Evolutionary conservation across 92 coral and sea anemone species (phyloP), one percentile per base, ranked within the genome.

Genomic region (Diadumene lineata): DNA sequence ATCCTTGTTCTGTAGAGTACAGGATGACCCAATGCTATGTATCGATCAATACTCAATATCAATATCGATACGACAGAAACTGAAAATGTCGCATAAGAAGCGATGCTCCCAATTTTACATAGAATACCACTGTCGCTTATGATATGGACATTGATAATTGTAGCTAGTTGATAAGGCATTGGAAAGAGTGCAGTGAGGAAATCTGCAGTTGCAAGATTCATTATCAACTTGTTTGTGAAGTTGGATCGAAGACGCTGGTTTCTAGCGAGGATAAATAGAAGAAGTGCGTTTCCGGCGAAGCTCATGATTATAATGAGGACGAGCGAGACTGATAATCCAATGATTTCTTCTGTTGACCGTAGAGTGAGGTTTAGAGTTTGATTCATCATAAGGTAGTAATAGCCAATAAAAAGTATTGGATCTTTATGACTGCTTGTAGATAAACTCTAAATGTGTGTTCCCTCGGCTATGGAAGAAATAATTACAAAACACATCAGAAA

Each of bases 21-120:
- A 18, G 86, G 83, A 38, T 64, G 22, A 22, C 83, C 83, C 7
- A 86, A 58, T 9, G 90, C 90, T 34, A 80, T 46, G 28, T 68
- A 86, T 9, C 90, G 77, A 31, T 86, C 90, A 11, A 86, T 34
- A 32, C 86, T 74, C 74, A 86, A 43, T 69, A 82, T 71, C 13
- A 86, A 34, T 70, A 86, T 28, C 11, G 83, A 58, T 27, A 66
- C 50, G 22, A 77, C 73, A 2, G 86, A 81, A 10, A 82, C 79
- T 11, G 82, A 66, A 27, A 81, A 86, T 56, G 82, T 69, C 11
- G 86, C 75, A 65, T 86, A 86, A 44, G 83, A 69, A 7, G 73
- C 17, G 0, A 85, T 70, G 22, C 90, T 85, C 0, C 72, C 82
- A 10, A 76, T 11, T 4, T 50, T 16, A 29, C 90, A 86, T 55